These are phyloP conservation scores for Tetramorium parvispinum DNA, from an alignment of 1,140 invertebrate genomes.

Conservation along the genomic window DNA sequence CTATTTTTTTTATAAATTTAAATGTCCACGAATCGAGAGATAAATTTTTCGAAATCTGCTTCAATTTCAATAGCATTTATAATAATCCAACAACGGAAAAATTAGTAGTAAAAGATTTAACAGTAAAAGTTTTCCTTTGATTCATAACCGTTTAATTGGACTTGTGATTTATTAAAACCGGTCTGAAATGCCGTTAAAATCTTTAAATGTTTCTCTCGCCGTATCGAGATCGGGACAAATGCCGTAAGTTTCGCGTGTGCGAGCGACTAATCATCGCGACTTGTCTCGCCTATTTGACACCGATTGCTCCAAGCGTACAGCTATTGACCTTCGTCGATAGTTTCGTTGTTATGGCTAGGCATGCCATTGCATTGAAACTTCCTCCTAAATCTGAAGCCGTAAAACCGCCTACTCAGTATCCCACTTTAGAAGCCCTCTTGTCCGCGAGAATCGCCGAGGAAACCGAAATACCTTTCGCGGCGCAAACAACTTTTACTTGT, in stretches of 20 bases:
- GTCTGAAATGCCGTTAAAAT: neutral
- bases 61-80: neutral
- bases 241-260: neutral
- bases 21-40: neutral
- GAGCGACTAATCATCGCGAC: constrained; percentile 4
- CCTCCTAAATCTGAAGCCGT: constrained; percentile 6
- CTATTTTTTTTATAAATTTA: neutral
- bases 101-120: no score
- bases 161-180: neutral
- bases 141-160: neutral
- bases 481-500: neutral
- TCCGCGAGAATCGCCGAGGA: neutral
- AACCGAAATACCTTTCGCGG: neutral
- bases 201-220: neutral
- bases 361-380: neutral
- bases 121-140: neutral
- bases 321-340: constrained; percentile 29
- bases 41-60: neutral
- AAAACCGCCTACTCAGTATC: constrained; percentile 1
- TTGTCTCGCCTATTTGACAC: constrained; percentile 46
- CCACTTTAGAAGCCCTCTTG: neutral
- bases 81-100: no score
- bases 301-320: constrained; percentile 13
- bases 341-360: neutral
- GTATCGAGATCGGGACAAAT: neutral